Base-by-base conservation (phyloP, 2,888 invertebrate genomes). In the Lithophane leautieri region DNA sequence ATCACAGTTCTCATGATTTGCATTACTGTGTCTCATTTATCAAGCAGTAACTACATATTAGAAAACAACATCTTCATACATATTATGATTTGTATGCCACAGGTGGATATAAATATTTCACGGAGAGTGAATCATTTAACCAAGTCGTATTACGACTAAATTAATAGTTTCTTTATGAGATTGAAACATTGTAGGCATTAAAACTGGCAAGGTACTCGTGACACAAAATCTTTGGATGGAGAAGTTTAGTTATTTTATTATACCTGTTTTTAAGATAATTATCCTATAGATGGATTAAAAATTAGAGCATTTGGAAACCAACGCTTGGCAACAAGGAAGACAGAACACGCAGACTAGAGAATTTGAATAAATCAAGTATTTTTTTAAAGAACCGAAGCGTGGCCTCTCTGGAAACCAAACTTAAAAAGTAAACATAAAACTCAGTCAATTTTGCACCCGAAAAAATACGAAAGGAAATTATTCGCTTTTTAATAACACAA, bases 81-180 rank as follows among this genome's bases (percentile, higher is more conserved):
- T n/a, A 50, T 44, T 50, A 81, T 78, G 79, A 85, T 84, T 82
- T 80, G 79, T 83, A 81, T 50, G 82, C 84, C 86, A 89, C 87
- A 89, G 86, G 89, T 87, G 80, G 73, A 80, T 82, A 82, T 82
- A 77, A 86, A 86, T 83, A 85, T 85, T 86, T 61, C 67, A 78
- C 52, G 61, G 71, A 28, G 40, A 70, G 75, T 80, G 80, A 82
- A 87, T 82, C 79, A 83, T 85, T 81, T 79, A 65, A 81, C 79
- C 74, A 74, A 85, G 81, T 83, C 76, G 80, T 84, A 89, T 86
- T 83, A 83, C 69, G 75, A 60, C 40, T 63, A 79, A 92, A 87
- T 90, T 86, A 80, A 88, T 90, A 91, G 80, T 91, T 92, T 87
- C 88, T 90, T 91, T 92, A 93, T 90, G 90, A 90, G 89, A 91